Evolutionary conservation across 2,888 invertebrate species (phyloP).

Genomic region (Drosophila histrio): DNA sequence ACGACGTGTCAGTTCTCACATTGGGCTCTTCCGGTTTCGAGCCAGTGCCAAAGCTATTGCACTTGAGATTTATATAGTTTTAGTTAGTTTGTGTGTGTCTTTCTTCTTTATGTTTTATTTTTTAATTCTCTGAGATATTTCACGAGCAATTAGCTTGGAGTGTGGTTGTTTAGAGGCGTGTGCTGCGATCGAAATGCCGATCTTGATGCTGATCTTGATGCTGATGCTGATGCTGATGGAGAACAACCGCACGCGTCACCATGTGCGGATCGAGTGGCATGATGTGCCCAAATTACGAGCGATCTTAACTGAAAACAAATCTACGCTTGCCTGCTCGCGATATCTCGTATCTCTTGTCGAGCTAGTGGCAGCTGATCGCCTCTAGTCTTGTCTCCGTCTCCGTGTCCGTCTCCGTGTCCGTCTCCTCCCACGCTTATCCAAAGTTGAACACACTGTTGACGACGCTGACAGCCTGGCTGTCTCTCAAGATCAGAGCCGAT

Average conservation of each 20-base stretch:
- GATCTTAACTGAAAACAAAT: constrained; percentile 66
- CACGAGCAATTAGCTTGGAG: constrained; percentile 55
- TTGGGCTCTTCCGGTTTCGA: constrained; percentile 36
- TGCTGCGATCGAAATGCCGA: constrained; percentile 18
- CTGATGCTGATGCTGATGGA: constrained; percentile 15
- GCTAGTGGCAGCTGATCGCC: background rate
- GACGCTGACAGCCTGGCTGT: constrained; percentile 21
- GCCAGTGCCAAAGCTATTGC: background rate
- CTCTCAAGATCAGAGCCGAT: constrained; percentile 29
- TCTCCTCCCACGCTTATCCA: constrained; percentile 13
- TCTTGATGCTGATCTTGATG: constrained; percentile 5
- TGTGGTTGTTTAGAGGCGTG: background rate
- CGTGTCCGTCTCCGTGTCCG: too few species aligned
- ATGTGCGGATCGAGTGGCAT: constrained; percentile 68
- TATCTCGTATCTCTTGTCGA: constrained; percentile 10
- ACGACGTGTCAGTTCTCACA: constrained; percentile 19
- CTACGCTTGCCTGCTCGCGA: background rate
- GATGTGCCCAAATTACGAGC: constrained; percentile 40
- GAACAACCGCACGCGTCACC: constrained; percentile 64
- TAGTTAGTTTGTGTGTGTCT: constrained; percentile 1
- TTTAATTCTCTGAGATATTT: constrained; percentile 49
- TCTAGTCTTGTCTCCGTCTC: constrained; percentile 9
- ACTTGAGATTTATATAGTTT: constrained; percentile 1
- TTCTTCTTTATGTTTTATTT: background rate
- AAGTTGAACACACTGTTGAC: constrained; percentile 18